Evolutionary conservation across 2,888 invertebrate genomes (phyloP).

Genomic region (Torymus aiolomorphi): DNA sequence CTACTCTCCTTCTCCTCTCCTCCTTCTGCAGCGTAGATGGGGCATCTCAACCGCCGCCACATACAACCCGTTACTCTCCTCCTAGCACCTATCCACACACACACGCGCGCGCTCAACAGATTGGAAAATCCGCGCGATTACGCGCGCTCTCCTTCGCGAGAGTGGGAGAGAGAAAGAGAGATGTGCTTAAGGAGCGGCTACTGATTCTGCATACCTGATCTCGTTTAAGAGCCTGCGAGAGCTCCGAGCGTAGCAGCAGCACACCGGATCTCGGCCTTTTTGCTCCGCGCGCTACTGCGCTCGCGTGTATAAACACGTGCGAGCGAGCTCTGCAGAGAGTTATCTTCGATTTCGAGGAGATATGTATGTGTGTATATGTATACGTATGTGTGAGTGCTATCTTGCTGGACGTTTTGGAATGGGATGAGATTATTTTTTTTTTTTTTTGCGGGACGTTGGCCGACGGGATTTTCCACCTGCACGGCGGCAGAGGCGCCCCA

Average conservation of each 20-base stretch:
- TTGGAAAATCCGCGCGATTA: slow-evolving; percentile 53
- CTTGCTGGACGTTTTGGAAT: slow-evolving; percentile 10
- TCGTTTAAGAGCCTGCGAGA: slow-evolving; percentile 50
- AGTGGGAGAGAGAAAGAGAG: slow-evolving; percentile 22
- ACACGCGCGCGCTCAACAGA: slow-evolving; percentile 6
- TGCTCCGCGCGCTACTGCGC: slow-evolving; percentile 17
- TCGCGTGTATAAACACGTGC: not conserved
- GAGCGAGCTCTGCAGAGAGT: not conserved
- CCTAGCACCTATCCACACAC: not conserved
- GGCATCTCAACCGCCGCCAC: slow-evolving; percentile 9
- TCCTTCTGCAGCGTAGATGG: slow-evolving; percentile 4
- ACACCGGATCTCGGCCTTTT: slow-evolving; percentile 37
- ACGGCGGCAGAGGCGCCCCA: not conserved
- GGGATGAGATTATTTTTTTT: not conserved
- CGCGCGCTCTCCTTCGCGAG: slow-evolving; percentile 49
- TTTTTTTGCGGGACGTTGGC: not conserved
- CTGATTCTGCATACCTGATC: slow-evolving; percentile 59
- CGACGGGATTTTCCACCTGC: not conserved
- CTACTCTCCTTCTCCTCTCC: too few relatives aligned
- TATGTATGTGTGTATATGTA: not conserved
- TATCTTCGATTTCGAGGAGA: slow-evolving; percentile 41
- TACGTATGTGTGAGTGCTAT: not conserved
- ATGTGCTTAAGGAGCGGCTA: slow-evolving; percentile 58
- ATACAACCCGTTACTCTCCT: slow-evolving; percentile 38
- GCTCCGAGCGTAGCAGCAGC: not conserved